A percentile compares a stretch with the other conserved stretches of the same genome.
Evolutionary conservation across 1,140 invertebrate genomes (phyloP).

Genomic region (Heliconius himera): DNA sequence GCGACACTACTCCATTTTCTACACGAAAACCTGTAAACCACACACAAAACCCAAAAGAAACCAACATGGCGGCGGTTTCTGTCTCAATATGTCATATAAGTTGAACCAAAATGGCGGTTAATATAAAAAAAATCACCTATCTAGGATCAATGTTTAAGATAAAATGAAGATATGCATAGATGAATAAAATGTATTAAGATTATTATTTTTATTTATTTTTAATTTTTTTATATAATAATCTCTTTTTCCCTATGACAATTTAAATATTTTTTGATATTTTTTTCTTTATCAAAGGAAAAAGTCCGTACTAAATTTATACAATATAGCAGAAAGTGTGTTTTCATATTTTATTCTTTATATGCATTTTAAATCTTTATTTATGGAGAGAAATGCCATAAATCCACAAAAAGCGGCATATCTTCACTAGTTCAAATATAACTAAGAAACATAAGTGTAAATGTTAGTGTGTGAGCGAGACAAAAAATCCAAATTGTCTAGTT

Average conservation of each 20-base stretch:
- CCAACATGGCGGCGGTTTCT: slow-evolving; percentile 6
- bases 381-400: too few species aligned
- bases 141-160: neutral
- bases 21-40: slow-evolving; percentile 90
- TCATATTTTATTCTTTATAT: too few species aligned
- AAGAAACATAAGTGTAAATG: neutral
- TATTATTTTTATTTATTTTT: too few species aligned
- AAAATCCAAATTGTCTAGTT: neutral
- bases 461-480: neutral
- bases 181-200: too few species aligned
- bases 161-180: neutral
- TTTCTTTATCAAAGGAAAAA: too few species aligned
- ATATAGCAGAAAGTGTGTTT: too few species aligned
- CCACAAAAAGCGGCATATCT: neutral
- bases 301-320: too few species aligned
- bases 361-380: too few species aligned
- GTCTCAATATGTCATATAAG: neutral
- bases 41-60: neutral
- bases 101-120: neutral
- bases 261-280: too few species aligned
- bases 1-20: slow-evolving; percentile 95
- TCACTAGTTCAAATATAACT: neutral
- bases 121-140: neutral
- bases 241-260: too few species aligned
- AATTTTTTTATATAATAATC: too few species aligned